Conservation (phyloP, 2,888 invertebrate genomes). For the Cephus runcator region DNA sequence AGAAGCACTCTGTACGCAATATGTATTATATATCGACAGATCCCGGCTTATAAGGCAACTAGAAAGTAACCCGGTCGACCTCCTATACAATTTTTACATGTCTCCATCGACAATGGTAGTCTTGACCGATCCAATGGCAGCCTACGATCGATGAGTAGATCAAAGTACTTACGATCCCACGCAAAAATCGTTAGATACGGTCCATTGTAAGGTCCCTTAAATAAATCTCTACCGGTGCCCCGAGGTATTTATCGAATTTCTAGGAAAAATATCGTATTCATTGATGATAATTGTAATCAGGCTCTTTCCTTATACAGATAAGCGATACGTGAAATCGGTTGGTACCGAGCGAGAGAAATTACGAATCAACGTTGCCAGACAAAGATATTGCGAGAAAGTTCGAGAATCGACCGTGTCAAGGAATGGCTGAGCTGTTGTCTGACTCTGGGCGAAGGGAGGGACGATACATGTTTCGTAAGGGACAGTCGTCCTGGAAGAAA, state of each 20-base stretch:
- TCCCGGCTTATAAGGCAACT: conserved; percentile 29
- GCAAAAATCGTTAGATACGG: not conserved
- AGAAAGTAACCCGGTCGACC: conserved; percentile 40
- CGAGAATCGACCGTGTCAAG: not conserved
- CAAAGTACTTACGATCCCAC: not conserved
- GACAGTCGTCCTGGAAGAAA: not conserved
- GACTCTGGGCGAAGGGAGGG: not conserved
- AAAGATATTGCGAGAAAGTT: not conserved
- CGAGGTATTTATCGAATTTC: not conserved
- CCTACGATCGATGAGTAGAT: not conserved
- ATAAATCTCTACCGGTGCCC: not conserved
- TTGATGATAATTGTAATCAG: not conserved
- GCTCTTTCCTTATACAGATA: not conserved
- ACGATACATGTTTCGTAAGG: not conserved
- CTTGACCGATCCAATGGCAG: not conserved
- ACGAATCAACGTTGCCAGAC: not conserved
- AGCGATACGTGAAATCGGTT: not conserved
- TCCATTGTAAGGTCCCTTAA: not conserved
- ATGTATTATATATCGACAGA: not conserved
- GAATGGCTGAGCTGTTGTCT: not conserved
- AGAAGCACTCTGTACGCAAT: conserved; percentile 4
- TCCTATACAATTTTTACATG: conserved; percentile 25
- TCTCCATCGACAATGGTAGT: not conserved
- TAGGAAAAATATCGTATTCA: not conserved
- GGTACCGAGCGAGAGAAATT: not conserved